Evolutionary conservation across 1,140 invertebrate genomes (phyloP), one percentile per base, ranked within the genome.

Genomic region (Druon quercuslanigerum): DNA sequence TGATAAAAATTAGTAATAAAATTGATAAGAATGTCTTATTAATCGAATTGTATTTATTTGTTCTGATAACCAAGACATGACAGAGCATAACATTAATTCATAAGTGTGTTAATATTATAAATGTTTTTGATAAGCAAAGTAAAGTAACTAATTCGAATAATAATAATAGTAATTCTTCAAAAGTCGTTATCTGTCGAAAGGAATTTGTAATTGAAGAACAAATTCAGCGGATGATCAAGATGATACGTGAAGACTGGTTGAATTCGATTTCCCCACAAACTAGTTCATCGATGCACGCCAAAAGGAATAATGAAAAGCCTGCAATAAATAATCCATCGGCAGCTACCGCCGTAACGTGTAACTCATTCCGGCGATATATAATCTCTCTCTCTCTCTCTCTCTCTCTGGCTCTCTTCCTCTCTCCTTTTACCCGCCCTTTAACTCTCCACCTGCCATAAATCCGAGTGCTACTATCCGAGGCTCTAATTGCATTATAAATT

Each of bases 401-500:
- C 71, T 73, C 51, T 71, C 40, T 46, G 0, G 9, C 75, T 77
- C 78, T 74, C 72, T 19, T 16, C 3, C 19, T 66, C 50, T 73
- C 50, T 57, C 56, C 46, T 40, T 74, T 50, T 78, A 74, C 57
- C 33, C 74, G 79, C 78, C 71, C 82, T 84, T 79, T 79, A 85
- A 87, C 85, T 87, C 87, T 86, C 86, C 82, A 84, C 83, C 88
- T 87, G 87, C 88, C 89, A 90, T 91, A 91, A 90, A 91, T 90
- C 87, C 89, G 87, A 87, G 86, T 85, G 88, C 89, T 90, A 90
- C 89, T 87, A 90, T 90, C 87, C 85, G 80, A 86, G 87, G 86
- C 88, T 90, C 89, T 91, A 91, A 91, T 91, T 91, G 90, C 89
- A 90, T 91, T 90, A 91, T 91, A 91, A 91, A 91, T 91, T 91